Evolutionary conservation across 64 coral and sea anemone species (phyloP), one percentile per base, ranked within the genome.

Genomic region (Cladopsammia gracilis): DNA sequence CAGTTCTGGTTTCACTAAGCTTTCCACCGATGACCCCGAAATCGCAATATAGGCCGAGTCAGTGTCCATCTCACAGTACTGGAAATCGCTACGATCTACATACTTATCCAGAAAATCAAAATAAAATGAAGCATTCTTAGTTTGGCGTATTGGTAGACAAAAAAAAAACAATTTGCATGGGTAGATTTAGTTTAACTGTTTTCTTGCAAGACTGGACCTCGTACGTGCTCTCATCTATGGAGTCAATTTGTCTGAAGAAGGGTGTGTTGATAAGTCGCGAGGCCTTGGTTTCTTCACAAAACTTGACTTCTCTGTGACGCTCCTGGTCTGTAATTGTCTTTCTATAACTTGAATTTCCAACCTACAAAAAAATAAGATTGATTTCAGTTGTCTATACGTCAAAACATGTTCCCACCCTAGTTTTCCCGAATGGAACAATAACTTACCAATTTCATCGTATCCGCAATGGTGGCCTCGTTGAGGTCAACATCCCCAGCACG

Each of bases 91-190:
- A 0, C 91, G 34, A 26, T 93, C 83, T 2, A 93, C 4, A 86
- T 68, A 93, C 10, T 93, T 86, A 49, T 93, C 82, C 7, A 93
- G 0, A 26, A 76, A 93, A 75, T 93, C 71, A 67, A 48, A 86
- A 44, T 93, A 93, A 86, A 93, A 93, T 86, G n/a, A 3, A 93
- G 22, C 90, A 83, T 92, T 11, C 90, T 23, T 56, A 83, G 24
- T 51, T 92, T 92, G 2, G 78, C 90, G 42, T 92, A 75, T 34
- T 83, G 90, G 10, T 69, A 69, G 0, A 69, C 22, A 10, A 69
- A 69, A 7, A 69, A 7, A 69, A 69, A 23, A 22, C 65, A 8
- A 77, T 70, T 25, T 19, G 58, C 7, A 11, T 73, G 45, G 19
- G 58, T 5, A 48, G 86, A 11, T 73, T 54, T 9, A 88, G 7